Conservation (phyloP, 2,113 vertebrate species). For the Apistogramma diplotaenia region DNA sequence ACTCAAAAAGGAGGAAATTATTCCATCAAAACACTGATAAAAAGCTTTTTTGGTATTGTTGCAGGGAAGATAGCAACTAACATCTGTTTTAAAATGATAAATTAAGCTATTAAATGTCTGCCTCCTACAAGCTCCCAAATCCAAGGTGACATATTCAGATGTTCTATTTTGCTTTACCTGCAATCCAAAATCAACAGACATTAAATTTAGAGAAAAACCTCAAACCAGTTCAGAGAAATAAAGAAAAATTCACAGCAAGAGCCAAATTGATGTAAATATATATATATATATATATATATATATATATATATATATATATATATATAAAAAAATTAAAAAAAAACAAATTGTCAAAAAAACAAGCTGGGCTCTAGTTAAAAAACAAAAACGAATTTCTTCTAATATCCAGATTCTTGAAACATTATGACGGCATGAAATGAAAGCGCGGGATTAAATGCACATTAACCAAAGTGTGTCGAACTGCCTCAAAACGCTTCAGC, state of each 20-base stretch:
- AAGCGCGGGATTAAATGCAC: neutral
- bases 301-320: too few relatives aligned
- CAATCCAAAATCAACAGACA: neutral
- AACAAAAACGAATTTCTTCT: neutral
- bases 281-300: too few relatives aligned
- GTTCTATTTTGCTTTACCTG: neutral
- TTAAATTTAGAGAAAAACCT: neutral
- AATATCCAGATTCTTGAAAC: neutral
- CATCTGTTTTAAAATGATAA: neutral
- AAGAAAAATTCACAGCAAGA: accelerated
- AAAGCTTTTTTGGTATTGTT: neutral
- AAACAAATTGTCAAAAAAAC: too few relatives aligned
- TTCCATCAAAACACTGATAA: neutral
- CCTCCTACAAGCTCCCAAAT: neutral
- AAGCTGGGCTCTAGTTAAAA: too few relatives aligned
- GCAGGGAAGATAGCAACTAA: neutral
- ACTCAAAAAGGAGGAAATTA: too few relatives aligned
- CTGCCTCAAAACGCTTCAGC: neutral
- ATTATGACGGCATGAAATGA: neutral
- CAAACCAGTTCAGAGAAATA: neutral
- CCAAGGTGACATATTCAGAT: neutral
- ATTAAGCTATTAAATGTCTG: neutral
- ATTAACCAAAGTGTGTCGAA: neutral
- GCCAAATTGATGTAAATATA: neutral
- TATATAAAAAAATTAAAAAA: too few relatives aligned